These are phyloP conservation scores for Neosilurus mollespiculum DNA, from an alignment of 2,797 vertebrate genomes.

Conservation along the genomic window DNA sequence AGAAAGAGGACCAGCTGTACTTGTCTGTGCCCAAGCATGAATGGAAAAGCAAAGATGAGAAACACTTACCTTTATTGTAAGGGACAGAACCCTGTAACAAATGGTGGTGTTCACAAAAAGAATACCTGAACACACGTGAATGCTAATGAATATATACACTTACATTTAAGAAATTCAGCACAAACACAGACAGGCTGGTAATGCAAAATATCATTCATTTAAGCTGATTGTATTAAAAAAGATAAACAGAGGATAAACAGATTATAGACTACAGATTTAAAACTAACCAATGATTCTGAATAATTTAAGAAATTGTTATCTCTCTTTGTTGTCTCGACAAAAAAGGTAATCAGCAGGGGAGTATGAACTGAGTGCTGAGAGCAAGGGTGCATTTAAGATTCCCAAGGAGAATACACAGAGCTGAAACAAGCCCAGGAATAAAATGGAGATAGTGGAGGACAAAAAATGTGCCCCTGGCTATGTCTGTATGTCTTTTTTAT, in stretches of 20 bases:
- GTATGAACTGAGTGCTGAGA: constrained; percentile 61
- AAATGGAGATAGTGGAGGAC: constrained; percentile 32
- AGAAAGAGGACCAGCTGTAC: constrained; percentile 65
- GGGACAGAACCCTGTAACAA: constrained; percentile 60
- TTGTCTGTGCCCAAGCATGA: constrained; percentile 62
- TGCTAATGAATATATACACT: constrained; percentile 11
- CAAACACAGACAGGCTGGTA: constrained; percentile 33
- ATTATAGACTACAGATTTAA: constrained; percentile 34
- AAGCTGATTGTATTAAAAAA: background rate
- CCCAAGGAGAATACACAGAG: constrained; percentile 58
- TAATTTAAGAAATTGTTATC: constrained; percentile 47
- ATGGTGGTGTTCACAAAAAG: constrained; percentile 56
- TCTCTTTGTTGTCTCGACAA: constrained; percentile 51
- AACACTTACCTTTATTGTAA: constrained; percentile 66
- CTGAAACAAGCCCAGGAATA: constrained; percentile 52
- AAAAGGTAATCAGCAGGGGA: constrained; percentile 66
- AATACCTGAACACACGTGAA: constrained; percentile 18
- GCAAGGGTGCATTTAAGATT: constrained; percentile 70
- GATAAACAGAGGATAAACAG: background rate
- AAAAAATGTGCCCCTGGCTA: constrained; percentile 37
- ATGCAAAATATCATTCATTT: background rate
- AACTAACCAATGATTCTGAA: constrained; percentile 44
- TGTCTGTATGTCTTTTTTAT: constrained; percentile 40
- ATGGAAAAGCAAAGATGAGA: constrained; percentile 63
- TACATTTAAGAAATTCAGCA: background rate